Conservation (phyloP, 1,140 invertebrate species). For the Manduca sexta region DNA sequence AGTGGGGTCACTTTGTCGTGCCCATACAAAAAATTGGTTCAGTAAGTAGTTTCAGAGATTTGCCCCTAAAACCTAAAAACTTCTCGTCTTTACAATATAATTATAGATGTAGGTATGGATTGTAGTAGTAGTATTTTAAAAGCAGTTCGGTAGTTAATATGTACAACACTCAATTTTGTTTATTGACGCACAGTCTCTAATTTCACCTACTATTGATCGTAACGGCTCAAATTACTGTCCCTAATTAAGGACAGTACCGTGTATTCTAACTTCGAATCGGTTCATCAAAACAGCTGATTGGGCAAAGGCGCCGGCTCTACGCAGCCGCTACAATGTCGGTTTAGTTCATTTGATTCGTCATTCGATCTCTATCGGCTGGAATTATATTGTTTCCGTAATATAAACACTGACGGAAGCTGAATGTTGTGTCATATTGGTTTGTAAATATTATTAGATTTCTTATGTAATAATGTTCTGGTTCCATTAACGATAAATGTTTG, state of each 20-base stretch:
- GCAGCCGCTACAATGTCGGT: background rate
- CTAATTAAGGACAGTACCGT: constrained; percentile 24
- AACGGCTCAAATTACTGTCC: constrained; percentile 31
- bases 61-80: too few species aligned
- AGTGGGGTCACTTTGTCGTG: too few species aligned
- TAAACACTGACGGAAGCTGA: too few species aligned
- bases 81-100: too few species aligned
- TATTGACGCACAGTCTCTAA: constrained; percentile 3
- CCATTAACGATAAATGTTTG: too few species aligned
- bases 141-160: too few species aligned
- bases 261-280: constrained; percentile 11
- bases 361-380: background rate
- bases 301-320: constrained; percentile 17
- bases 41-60: too few species aligned
- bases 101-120: too few species aligned
- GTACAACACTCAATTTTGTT: background rate
- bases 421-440: background rate
- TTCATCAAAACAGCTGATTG: constrained; percentile 21
- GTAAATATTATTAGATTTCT: too few species aligned
- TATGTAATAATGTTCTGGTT: too few species aligned
- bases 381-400: background rate
- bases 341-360: background rate
- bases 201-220: constrained; percentile 16
- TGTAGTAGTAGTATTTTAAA: too few species aligned
- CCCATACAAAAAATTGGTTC: too few species aligned